Evolutionary conservation across 1,140 invertebrate genomes (phyloP), one percentile per base, ranked within the genome.

Genomic region (Kradibia gibbosae): DNA sequence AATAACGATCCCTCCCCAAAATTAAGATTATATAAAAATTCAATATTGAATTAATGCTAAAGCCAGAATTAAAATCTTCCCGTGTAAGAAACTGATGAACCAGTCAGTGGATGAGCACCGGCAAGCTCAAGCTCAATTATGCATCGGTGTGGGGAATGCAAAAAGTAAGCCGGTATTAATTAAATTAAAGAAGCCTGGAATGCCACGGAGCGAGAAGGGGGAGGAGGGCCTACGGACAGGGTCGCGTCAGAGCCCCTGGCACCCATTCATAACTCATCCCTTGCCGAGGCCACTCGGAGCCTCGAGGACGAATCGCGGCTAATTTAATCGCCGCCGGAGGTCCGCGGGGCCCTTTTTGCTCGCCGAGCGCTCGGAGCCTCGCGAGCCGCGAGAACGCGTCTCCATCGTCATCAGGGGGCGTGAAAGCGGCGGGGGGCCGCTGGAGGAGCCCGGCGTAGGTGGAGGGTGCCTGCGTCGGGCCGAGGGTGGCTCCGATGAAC

Each of bases 401-500:
- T 83, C 78, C 82, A 83, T 25, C 25, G 74, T 76, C 34, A 20
- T 77, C 81, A 65, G 81, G 82, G 72, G 74, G 80, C 84, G 71
- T 80, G 83, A 85, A 85, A 83, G 85, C 83, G 84, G 84, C 75
- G 76, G 82, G 78, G 82, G 76, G 83, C 83, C 55, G 84, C 83
- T 81, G n/a, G n/a, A n/a, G n/a, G n/a, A n/a, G n/a, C n/a, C n/a
- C n/a, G n/a, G n/a, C n/a, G n/a, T n/a, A n/a, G n/a, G n/a, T n/a
- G n/a, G n/a, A n/a, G n/a, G n/a, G n/a, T n/a, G n/a, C n/a, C n/a
- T n/a, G n/a, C n/a, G n/a, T n/a, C n/a, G n/a, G n/a, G 62, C 60
- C 67, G 62, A 82, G 85, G 84, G 84, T 84, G 42, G 73, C 80
- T 36, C 28, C 82, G 83, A 89, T 91, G 90, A 91, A 86, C 91